phyloP scores from a whole-genome alignment of 2,888 invertebrate species.

The Amphipoea oculea region DNA sequence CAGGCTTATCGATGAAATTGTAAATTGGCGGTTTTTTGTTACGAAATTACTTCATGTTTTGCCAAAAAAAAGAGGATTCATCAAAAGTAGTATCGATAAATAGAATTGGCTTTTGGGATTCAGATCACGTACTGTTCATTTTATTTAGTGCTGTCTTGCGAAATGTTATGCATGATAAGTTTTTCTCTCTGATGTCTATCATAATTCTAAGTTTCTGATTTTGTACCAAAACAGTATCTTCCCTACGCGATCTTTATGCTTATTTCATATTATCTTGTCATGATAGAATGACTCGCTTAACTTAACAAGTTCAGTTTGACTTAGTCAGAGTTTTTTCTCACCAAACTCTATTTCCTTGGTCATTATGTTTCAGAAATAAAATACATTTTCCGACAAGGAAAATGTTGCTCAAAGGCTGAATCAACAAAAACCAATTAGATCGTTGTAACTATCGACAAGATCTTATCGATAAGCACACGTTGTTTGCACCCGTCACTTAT shows the following conservation, averaged over 20 bases:
- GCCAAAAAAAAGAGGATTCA: constrained; percentile 36
- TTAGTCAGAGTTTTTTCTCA: neutral
- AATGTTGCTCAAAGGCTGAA: constrained; percentile 17
- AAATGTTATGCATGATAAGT: constrained; percentile 33
- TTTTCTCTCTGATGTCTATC: constrained; percentile 30
- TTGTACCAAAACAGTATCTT: neutral
- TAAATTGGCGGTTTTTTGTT: constrained; percentile 38
- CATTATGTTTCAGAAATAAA: neutral
- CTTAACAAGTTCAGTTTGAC: neutral
- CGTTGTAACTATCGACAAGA: constrained; percentile 58
- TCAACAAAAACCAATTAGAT: constrained; percentile 32
- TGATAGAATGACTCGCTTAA: neutral
- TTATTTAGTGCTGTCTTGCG: constrained; percentile 25
- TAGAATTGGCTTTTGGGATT: constrained; percentile 31
- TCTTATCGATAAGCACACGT: constrained; percentile 59
- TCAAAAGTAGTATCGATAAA: constrained; percentile 44
- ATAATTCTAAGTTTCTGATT: constrained; percentile 9
- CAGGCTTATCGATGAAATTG: constrained; percentile 61
- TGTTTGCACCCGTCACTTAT: constrained; percentile 80
- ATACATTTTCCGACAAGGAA: neutral
- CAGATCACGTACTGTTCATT: constrained; percentile 44
- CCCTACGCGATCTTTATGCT: neutral
- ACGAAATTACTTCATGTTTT: constrained; percentile 45
- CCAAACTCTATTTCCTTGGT: neutral
- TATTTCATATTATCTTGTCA: neutral